Evolutionary conservation across 2,797 vertebrate genomes (phyloP), one percentile per base, ranked within the genome.

Genomic region (Ctenochaetus hawaiiensis): DNA sequence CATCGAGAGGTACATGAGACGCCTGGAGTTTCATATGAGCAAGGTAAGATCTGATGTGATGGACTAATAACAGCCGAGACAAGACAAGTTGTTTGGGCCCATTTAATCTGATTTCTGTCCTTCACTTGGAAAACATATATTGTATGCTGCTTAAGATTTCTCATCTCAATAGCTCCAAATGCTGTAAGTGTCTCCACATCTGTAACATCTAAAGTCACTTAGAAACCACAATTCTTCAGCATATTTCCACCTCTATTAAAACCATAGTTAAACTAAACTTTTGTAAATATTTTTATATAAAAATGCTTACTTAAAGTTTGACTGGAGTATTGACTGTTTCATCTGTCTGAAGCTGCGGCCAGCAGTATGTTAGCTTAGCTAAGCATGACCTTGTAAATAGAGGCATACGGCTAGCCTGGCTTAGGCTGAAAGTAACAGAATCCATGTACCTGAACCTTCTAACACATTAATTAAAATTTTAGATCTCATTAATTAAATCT

Each of bases 1-100:
- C 0, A 98, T 98, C 0, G 98, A 99, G 86, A 93, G 98, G 77
- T 99, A 98, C 91, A 97, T 98, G 95, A 95, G 98, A 80, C 96
- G 97, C 64, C 95, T 99, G 92, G 98, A 99, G 94, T 99, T 99
- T 88, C 98, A 99, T 92, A 98, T 99, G 61, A 99, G 98, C 92
- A 98, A 99, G 98, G 98, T 99, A 95, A 82, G 79, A 49, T 1
- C 47, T 47, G 17, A 4, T 44, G 34, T 59, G 43, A 30, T 10
- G 6, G 30, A 26, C 44, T 53, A 26, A 39, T 47, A 49, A 30
- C 4, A 30, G 26, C 26, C 26, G 5, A 30, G 26, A 30, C 26
- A 30, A 30, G 4, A 30, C 26, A 30, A 30, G 26, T 30, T 30
- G 26, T 30, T 30, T 30, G 26, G 26, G 26, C 26, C 26, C 4